Evolutionary conservation across 2,113 vertebrate species (phyloP).

Genomic region (Corythaeola cristata): DNA sequence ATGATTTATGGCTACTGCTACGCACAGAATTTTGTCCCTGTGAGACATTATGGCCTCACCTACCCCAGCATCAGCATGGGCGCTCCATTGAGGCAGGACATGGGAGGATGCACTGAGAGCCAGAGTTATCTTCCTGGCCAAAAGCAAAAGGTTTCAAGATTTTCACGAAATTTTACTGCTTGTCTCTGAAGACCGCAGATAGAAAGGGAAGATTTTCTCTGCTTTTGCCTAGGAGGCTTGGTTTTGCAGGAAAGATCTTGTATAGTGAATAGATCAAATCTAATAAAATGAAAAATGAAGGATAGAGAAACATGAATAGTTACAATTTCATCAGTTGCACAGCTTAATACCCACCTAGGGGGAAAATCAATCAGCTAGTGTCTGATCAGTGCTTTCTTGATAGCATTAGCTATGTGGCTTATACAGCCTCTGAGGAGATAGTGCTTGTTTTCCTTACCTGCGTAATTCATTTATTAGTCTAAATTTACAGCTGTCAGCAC

Average conservation of each 20-base stretch:
- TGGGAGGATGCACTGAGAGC: background rate
- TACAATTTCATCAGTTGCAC: conserved; percentile 39
- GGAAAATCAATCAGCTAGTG: conserved; percentile 45
- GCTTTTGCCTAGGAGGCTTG: background rate
- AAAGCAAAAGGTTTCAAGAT: background rate
- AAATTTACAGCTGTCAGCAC: conserved; percentile 69
- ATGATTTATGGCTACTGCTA: background rate
- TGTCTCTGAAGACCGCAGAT: background rate
- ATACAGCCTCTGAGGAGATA: conserved; percentile 13
- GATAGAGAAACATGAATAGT: conserved; percentile 21
- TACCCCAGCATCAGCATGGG: background rate
- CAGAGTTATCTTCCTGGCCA: background rate
- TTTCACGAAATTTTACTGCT: background rate
- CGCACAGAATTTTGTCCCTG: background rate
- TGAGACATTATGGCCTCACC: background rate
- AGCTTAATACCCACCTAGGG: conserved; percentile 22
- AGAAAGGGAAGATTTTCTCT: background rate
- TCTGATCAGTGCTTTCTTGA: conserved; percentile 52
- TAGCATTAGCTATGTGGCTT: conserved; percentile 36
- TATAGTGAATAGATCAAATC: background rate
- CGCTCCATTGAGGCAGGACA: rapidly evolving
- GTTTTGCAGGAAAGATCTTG: background rate
- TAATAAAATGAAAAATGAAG: conserved; percentile 44
- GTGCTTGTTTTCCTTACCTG: conserved; percentile 54
- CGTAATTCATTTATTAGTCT: conserved; percentile 70